phyloP scores from a whole-genome alignment of 2,888 invertebrate genomes.

The Sipha maydis region DNA sequence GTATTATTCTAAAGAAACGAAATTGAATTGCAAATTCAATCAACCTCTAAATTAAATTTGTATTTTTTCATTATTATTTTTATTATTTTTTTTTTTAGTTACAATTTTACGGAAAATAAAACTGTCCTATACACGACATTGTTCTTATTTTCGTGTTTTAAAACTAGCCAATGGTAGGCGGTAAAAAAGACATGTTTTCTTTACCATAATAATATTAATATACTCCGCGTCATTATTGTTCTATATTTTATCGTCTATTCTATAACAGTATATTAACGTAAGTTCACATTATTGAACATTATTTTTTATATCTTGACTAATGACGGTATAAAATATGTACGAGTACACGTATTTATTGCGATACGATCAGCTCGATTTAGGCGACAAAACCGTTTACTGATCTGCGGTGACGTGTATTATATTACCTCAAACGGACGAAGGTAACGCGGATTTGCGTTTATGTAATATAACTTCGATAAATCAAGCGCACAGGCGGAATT shows the following conservation, averaged over 20 bases:
- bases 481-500: background rate
- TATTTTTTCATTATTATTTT: background rate
- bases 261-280: background rate
- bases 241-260: background rate
- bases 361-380: background rate
- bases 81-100: background rate
- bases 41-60: slow-evolving; percentile 15
- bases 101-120: background rate
- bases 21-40: slow-evolving; percentile 31
- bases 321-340: background rate
- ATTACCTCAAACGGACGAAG: background rate
- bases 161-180: background rate
- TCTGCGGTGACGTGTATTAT: background rate
- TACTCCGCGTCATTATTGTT: background rate
- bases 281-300: background rate
- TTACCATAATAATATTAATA: background rate
- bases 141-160: background rate
- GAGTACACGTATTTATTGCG: no score
- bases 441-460: background rate
- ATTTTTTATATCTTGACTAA: background rate
- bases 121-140: background rate
- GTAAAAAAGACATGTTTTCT: background rate
- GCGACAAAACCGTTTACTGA: background rate
- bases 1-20: background rate
- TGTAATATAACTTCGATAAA: background rate